phyloP scores from a whole-genome alignment of 2,113 vertebrate species.

The Pteruthius melanotis region DNA sequence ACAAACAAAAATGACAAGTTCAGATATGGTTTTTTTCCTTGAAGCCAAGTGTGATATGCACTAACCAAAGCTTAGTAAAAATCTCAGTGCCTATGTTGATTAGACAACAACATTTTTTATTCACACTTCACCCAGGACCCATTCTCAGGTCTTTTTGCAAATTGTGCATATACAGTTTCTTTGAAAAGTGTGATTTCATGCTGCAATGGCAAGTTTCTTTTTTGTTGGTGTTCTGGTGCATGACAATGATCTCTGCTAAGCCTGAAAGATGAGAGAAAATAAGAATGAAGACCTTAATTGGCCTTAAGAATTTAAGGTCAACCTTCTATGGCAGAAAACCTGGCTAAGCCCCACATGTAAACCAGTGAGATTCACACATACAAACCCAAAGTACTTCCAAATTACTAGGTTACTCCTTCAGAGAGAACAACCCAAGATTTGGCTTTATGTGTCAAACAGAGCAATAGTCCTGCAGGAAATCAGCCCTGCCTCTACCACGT shows the following conservation, averaged over 20 bases:
- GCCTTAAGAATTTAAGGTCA: neutral
- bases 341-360: neutral
- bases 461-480: neutral
- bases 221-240: neutral
- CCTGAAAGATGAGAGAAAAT: neutral
- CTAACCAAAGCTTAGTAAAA: conserved; percentile 37
- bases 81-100: conserved; percentile 7
- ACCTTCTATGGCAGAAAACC: neutral
- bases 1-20: neutral
- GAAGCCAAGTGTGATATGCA: neutral
- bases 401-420: neutral
- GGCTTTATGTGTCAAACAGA: neutral
- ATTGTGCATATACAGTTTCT: neutral
- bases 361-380: neutral
- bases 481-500: rapidly evolving
- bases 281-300: neutral
- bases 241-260: neutral
- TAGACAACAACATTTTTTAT: conserved; percentile 1
- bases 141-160: neutral
- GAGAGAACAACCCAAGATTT: neutral
- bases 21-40: neutral
- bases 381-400: neutral
- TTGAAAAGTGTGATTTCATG: conserved; percentile 8
- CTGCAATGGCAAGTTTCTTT: neutral
- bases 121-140: neutral